Percentiles rank a stretch among this genome's conserved stretches.
Conservation (phyloP, 2,797 vertebrate species). For the Phylloscopus collybita region DNA sequence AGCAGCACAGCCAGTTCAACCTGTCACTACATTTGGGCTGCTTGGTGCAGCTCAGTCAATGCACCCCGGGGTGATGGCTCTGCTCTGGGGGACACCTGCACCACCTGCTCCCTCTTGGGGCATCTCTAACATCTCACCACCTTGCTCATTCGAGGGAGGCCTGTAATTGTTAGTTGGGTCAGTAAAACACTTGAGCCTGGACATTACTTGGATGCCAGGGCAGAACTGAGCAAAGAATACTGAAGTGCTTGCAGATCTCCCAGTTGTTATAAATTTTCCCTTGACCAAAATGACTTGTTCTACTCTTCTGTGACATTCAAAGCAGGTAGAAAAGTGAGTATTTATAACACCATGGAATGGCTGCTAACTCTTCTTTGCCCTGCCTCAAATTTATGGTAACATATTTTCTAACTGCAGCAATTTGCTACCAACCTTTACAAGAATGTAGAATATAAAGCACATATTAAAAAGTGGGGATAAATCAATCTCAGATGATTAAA, state of each 20-base stretch:
- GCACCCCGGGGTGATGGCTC: rapidly evolving
- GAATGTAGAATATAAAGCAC: background rate
- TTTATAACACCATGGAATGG: background rate
- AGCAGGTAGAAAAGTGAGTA: background rate
- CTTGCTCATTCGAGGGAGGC: background rate
- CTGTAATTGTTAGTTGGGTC: background rate
- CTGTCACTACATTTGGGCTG: background rate
- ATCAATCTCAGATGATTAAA: slow-evolving; percentile 1
- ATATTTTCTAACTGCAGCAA: slow-evolving; percentile 29
- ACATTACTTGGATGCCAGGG: background rate
- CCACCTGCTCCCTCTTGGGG: background rate
- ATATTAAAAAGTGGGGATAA: slow-evolving; percentile 5
- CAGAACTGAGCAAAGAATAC: background rate
- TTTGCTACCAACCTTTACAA: slow-evolving; percentile 24
- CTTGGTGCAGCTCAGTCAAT: background rate
- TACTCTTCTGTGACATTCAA: background rate
- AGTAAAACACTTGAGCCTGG: background rate
- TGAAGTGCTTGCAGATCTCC: background rate
- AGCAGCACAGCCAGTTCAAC: background rate
- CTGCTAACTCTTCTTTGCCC: background rate
- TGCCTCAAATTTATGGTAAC: slow-evolving; percentile 16
- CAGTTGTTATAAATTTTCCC: background rate
- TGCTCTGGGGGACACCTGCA: background rate
- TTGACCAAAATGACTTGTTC: background rate
- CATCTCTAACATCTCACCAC: background rate